phyloP scores from a whole-genome alignment of 2,888 invertebrate genomes.

The Nipponacmea schrenckii region DNA sequence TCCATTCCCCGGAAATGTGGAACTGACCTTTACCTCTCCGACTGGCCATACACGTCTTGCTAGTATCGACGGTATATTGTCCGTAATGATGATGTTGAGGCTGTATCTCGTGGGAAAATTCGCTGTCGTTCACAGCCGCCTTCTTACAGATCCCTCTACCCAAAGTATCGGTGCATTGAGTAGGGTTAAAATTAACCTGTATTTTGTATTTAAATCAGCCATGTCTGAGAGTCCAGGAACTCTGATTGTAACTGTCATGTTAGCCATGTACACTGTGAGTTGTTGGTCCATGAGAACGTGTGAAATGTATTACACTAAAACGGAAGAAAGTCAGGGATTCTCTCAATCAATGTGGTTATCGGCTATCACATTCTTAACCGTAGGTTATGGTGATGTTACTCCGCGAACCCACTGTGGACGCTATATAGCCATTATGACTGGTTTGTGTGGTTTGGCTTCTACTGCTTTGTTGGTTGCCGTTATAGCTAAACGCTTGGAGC shows the following conservation, averaged over 20 bases:
- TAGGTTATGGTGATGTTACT: constrained; percentile 55
- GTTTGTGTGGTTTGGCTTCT: constrained; percentile 52
- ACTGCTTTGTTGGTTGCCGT: constrained; percentile 57
- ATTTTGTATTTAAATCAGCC: constrained; percentile 57
- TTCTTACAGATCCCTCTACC: constrained; percentile 52
- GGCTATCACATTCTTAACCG: constrained; percentile 56
- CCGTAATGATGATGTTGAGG: constrained; percentile 53
- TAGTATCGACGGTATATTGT: constrained; percentile 52
- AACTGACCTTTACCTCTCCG: constrained; percentile 38
- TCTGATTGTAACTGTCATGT: constrained; percentile 46
- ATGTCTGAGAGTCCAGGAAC: constrained; percentile 49
- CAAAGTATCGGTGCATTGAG: constrained; percentile 54
- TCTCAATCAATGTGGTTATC: constrained; percentile 57
- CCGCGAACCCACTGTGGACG: constrained; percentile 56
- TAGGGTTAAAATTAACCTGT: constrained; percentile 53
- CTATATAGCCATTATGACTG: constrained; percentile 52
- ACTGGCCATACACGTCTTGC: constrained; percentile 32
- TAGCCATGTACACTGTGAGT: constrained; percentile 48
- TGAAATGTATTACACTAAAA: constrained; percentile 51
- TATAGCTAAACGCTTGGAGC: constrained; percentile 52
- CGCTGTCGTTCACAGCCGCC: constrained; percentile 52
- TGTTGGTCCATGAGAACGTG: constrained; percentile 60
- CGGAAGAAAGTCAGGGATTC: constrained; percentile 39
- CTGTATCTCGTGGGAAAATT: constrained; percentile 57
- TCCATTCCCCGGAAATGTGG: constrained; percentile 53